These are phyloP conservation scores for Hylyphantes graminicola DNA, from an alignment of 1,140 invertebrate genomes.

Conservation along the genomic window DNA sequence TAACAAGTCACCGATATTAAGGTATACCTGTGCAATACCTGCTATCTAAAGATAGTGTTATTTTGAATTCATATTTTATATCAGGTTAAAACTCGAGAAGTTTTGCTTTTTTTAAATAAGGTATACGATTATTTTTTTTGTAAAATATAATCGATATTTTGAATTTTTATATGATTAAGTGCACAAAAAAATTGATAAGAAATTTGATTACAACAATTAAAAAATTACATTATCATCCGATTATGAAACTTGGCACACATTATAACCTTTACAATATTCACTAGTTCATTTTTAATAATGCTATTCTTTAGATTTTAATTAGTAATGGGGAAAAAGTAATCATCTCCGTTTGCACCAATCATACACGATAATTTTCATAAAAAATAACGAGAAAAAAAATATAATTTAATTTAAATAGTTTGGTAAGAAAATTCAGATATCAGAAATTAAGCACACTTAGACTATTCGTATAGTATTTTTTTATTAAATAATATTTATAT, in stretches of 20 bases:
- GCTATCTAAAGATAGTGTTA: no score
- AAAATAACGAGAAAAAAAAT: background rate
- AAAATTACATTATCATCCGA: background rate
- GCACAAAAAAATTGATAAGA: background rate
- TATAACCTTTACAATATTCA: background rate
- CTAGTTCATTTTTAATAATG: background rate
- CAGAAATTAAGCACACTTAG: background rate
- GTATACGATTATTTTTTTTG: background rate
- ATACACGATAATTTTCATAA: no score
- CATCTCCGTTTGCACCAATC: background rate
- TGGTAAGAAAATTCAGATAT: background rate
- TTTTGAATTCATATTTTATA: background rate
- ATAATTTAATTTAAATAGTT: background rate
- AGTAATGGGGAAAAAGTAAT: background rate
- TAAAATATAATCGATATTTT: background rate
- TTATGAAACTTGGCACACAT: background rate
- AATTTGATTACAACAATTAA: background rate
- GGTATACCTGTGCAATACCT: no score
- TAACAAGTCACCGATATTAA: no score
- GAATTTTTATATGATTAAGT: background rate
- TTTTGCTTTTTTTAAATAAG: background rate
- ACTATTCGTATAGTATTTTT: slow-evolving; percentile 6
- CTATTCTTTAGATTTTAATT: background rate
- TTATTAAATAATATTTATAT: slow-evolving; percentile 42
- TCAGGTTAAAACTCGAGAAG: background rate